Conservation (phyloP, 35 echinoderm and acorn worm genomes). For the Heliocidaris erythrogramma region DNA sequence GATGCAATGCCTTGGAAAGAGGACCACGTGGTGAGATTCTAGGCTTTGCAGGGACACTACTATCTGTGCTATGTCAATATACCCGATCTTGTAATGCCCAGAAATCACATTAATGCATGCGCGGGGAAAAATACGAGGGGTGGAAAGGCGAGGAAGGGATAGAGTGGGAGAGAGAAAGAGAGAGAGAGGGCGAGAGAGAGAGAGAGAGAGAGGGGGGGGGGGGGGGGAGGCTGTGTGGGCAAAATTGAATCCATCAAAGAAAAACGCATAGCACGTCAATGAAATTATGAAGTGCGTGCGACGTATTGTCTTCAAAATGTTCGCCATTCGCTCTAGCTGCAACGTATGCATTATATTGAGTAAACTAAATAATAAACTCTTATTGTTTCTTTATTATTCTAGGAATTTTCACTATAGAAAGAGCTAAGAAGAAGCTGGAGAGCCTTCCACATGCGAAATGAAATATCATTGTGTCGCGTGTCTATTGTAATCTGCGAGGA, state of each 20-base stretch:
- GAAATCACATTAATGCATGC: constrained; percentile 11
- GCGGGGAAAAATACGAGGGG: not conserved
- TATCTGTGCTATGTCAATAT: constrained; percentile 11
- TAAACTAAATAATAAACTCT: too few species aligned
- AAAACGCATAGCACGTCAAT: not conserved
- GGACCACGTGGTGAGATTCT: not conserved
- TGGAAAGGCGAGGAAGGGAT: not conserved
- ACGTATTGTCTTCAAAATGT: too few species aligned
- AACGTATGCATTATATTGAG: too few species aligned
- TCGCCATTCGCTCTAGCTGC: too few species aligned
- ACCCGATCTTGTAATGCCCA: constrained; percentile 1
- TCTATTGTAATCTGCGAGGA: too few species aligned
- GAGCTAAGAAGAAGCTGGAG: too few species aligned
- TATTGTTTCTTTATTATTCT: too few species aligned
- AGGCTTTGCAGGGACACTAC: not conserved
- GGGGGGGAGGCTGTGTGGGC: not conserved
- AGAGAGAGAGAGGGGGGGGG: not conserved
- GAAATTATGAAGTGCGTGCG: too few species aligned
- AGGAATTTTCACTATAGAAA: too few species aligned
- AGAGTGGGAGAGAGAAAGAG: not conserved
- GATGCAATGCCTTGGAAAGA: not conserved
- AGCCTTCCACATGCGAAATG: too few species aligned
- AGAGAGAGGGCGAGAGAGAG: not conserved
- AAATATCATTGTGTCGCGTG: too few species aligned
- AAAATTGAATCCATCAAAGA: not conserved